Base-by-base conservation (phyloP, 2,797 vertebrate genomes). In the Urocyon cinereoargenteus region DNA sequence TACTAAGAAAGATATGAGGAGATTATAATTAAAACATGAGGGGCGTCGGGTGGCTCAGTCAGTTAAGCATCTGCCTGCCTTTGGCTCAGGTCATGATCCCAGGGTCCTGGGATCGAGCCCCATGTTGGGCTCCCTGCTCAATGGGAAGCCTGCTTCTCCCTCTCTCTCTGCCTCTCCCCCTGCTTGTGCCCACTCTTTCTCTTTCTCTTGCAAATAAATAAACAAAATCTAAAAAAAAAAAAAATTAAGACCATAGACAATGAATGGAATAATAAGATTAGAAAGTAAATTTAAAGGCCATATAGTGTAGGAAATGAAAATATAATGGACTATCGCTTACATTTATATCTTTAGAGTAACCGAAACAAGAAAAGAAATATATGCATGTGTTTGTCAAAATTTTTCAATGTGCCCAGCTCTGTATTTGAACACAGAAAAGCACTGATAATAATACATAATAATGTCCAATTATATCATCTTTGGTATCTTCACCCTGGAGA, bases 241-340 rank as follows among this genome's bases (percentile, higher is more conserved):
- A 96, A 84, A 59, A 70, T 79, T 68, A 94, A 70, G 95, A 79
- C 31, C 12, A 64, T 45, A 79, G 36, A 51, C 9, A 68, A 28
- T 21, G 55, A 94, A 68, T 57, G 3, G 36, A 36, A 59, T 89
- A 93, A 84, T 51, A 95, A 75, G 72, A 91, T 51, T 40, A 86
- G 73, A 24, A 92, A 78, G 28, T 62, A 51, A 93, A 78, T 83
- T 89, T 75, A 89, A 94, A 95, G 96, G 53, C 40, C 66, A 68
- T 36, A 18, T 62, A 77, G 6, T 84, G 6, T 36, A 92, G 26
- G 24, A 57, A 86, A 84, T 90, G 26, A 90, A 96, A 94, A 86
- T 77, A 83, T 14, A 79, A 70, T 64, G 45, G 18, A 59, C 18
- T 8, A n/a, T 62, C 49, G 77, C 77, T 94, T 68, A 70, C 49